Conservation (phyloP, 1,140 invertebrate genomes). For the Zophobas atratus region DNA sequence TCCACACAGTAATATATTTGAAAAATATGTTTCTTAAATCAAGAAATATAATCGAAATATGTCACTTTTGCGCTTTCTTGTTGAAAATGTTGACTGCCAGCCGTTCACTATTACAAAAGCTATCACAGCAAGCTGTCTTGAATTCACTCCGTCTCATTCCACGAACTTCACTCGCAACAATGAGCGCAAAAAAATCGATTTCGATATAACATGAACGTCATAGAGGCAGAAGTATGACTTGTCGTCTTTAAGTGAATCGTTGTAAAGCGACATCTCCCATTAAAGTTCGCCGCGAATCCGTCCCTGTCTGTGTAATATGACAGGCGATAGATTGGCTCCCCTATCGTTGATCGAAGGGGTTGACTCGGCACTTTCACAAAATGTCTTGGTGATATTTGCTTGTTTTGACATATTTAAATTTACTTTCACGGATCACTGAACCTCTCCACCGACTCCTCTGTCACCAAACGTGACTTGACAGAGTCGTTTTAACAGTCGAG, state of each 20-base stretch:
- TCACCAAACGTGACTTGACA: constrained; percentile 42
- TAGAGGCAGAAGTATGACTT: not conserved
- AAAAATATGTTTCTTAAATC: too few species aligned
- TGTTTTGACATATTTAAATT: constrained; percentile 56
- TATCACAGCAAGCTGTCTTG: too few species aligned
- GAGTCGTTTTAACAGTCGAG: constrained; percentile 18
- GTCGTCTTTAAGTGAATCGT: constrained; percentile 21
- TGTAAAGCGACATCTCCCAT: constrained; percentile 20
- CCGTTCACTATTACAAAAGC: too few species aligned
- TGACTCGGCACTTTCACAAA: constrained; percentile 39
- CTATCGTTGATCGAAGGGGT: constrained; percentile 44
- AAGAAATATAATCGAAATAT: too few species aligned
- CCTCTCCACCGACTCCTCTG: not conserved
- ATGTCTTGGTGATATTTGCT: constrained; percentile 56
- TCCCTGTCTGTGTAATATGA: constrained; percentile 26
- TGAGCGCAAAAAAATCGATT: constrained; percentile 1
- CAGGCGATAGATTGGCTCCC: constrained; percentile 37
- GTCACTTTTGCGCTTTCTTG: too few species aligned
- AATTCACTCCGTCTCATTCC: too few species aligned
- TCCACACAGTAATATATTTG: too few species aligned
- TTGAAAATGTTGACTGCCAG: too few species aligned
- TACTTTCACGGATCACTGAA: constrained; percentile 51
- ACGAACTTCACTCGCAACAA: too few species aligned
- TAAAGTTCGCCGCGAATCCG: constrained; percentile 12
- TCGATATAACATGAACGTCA: not conserved